Evolutionary conservation across 2,113 vertebrate species (phyloP).

Genomic region (Coracopsis vasa): DNA sequence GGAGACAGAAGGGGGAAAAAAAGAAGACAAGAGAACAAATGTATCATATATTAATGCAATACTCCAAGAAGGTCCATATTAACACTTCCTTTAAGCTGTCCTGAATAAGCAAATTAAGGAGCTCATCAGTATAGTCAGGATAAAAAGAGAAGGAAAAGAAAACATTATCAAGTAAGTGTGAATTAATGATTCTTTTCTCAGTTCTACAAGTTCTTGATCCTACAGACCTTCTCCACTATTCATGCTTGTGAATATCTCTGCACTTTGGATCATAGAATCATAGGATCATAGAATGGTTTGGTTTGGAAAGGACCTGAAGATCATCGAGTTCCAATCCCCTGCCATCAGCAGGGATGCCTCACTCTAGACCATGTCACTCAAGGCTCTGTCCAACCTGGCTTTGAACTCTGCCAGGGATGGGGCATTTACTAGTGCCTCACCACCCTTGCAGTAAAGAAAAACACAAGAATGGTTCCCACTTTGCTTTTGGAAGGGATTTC

Average conservation of each 20-base stretch:
- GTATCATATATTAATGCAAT: not conserved
- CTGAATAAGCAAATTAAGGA: not conserved
- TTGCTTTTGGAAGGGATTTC: not conserved
- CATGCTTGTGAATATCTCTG: not conserved
- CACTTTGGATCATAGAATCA: not conserved
- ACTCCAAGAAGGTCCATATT: not conserved
- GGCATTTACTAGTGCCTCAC: not conserved
- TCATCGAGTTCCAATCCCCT: not conserved
- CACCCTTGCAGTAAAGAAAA: not conserved
- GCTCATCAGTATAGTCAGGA: fast-evolving
- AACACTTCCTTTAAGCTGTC: not conserved
- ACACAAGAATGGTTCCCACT: not conserved
- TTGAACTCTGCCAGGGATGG: not conserved
- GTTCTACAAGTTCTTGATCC: fast-evolving
- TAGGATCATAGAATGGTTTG: not conserved
- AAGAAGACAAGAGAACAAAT: not conserved
- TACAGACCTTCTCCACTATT: fast-evolving
- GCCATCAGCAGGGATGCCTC: not conserved
- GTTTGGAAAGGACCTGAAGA: not conserved
- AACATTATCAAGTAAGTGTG: not conserved
- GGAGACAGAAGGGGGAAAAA: not conserved
- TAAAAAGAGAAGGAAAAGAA: not conserved
- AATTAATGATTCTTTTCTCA: not conserved
- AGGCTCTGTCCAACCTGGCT: not conserved
- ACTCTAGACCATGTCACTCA: not conserved